Evolutionary conservation across 2,888 invertebrate genomes (phyloP).

Genomic region (Anorthoa munda): DNA sequence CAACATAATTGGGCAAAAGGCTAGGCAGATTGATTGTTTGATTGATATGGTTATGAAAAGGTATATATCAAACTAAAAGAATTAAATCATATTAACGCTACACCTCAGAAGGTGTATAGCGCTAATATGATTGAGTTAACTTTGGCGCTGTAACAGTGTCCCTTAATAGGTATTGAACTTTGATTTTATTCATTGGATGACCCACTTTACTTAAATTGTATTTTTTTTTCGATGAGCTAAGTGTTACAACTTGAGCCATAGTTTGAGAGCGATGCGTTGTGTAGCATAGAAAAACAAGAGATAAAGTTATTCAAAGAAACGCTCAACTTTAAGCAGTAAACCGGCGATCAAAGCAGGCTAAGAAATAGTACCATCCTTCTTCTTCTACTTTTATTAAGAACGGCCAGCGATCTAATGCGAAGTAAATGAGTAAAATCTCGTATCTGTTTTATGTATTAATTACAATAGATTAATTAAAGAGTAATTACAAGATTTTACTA

Average conservation of each 20-base stretch:
- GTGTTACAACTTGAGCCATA: background rate
- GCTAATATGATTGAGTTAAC: background rate
- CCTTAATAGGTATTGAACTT: background rate
- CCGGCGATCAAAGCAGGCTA: background rate
- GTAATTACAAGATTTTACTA: background rate
- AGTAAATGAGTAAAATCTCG: no score
- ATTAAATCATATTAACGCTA: no score
- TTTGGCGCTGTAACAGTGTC: background rate
- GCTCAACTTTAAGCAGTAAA: conserved; percentile 26
- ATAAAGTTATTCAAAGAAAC: background rate
- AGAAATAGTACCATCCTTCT: background rate
- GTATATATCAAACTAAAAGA: no score
- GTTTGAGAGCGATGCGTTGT: background rate
- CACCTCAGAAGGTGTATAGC: no score
- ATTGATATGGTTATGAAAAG: no score
- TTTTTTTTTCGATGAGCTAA: conserved; percentile 22
- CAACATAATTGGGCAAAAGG: no score
- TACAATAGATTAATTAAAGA: background rate
- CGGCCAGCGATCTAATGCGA: background rate
- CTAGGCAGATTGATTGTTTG: no score
- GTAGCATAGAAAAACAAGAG: conserved; percentile 11
- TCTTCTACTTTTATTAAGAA: background rate
- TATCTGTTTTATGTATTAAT: background rate
- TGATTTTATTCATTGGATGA: conserved; percentile 6
- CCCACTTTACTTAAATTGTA: conserved; percentile 4